These are phyloP conservation scores for Melanaphis sacchari DNA, from an alignment of 1,140 invertebrate genomes.

Conservation along the genomic window DNA sequence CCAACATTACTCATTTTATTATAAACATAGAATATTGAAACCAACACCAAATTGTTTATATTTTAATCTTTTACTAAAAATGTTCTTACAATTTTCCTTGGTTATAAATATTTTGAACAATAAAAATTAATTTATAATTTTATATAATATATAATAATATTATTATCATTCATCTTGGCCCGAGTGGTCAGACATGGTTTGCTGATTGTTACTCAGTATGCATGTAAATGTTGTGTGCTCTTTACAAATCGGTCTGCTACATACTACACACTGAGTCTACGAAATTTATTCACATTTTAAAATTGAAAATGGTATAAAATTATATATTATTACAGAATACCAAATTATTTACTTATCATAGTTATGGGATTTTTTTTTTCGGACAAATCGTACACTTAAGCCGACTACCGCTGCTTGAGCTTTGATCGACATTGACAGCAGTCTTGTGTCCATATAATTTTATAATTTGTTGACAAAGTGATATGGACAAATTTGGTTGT, in stretches of 20 bases:
- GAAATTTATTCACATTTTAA: slow-evolving; percentile 12
- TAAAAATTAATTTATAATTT: slow-evolving; percentile 19
- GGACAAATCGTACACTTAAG: slow-evolving; percentile 12
- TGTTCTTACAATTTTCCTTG: not conserved
- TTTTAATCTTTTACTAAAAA: not conserved
- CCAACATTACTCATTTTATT: not conserved
- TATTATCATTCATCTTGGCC: not conserved
- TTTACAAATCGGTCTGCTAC: not conserved
- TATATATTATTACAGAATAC: slow-evolving; percentile 22
- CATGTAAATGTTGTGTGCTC: slow-evolving; percentile 8
- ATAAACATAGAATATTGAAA: slow-evolving; percentile 34
- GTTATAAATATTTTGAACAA: slow-evolving; percentile 33
- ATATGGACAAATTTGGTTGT: slow-evolving; percentile 1
- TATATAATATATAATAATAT: not conserved
- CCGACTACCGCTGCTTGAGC: not conserved
- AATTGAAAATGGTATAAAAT: slow-evolving; percentile 14
- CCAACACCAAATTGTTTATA: not conserved
- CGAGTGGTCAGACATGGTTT: slow-evolving; percentile 1
- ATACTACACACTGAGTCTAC: slow-evolving; percentile 22
- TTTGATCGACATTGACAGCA: slow-evolving; percentile 3
- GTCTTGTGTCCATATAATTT: slow-evolving; percentile 32
- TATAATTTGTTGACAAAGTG: slow-evolving; percentile 27
- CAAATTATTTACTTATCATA: not conserved
- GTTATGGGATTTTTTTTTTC: slow-evolving; percentile 27
- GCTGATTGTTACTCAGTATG: not conserved